Evolutionary conservation across 2,888 invertebrate genomes (phyloP).

Genomic region (Brachynemurus nebulosus): DNA sequence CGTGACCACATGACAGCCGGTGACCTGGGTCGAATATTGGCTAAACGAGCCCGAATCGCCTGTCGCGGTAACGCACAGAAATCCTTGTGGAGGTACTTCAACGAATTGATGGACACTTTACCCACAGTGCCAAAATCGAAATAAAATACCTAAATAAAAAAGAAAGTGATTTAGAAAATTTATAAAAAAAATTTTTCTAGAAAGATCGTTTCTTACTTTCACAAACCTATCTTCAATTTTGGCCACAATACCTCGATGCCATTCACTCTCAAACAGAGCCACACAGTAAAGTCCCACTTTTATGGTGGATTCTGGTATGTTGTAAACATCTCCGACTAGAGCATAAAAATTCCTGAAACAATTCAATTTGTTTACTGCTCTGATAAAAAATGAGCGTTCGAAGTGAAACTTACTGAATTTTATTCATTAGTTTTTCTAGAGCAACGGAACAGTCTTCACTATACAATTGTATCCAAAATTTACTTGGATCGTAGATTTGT

Average conservation of each 20-base stretch:
- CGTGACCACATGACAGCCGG: neutral
- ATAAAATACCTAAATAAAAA: slow-evolving; percentile 12
- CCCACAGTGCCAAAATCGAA: slow-evolving; percentile 15
- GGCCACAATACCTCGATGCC: slow-evolving; percentile 1
- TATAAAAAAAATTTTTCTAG: too few species aligned
- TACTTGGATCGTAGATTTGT: slow-evolving; percentile 8
- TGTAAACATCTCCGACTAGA: neutral
- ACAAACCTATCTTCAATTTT: slow-evolving; percentile 2
- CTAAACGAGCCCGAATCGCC: slow-evolving; percentile 11
- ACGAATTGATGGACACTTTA: neutral
- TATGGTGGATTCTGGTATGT: neutral
- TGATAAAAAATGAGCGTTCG: neutral
- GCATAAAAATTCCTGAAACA: neutral
- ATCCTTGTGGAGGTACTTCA: slow-evolving; percentile 9
- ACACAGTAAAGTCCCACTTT: slow-evolving; percentile 2
- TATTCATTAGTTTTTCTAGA: slow-evolving; percentile 1
- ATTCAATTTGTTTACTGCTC: neutral
- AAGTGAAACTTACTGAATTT: slow-evolving; percentile 4
- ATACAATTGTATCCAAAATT: slow-evolving; percentile 7
- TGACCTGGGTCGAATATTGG: slow-evolving; percentile 5
- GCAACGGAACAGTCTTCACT: slow-evolving; percentile 1
- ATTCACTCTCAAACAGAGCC: neutral
- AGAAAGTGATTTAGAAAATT: too few species aligned
- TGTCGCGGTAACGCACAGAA: slow-evolving; percentile 11
- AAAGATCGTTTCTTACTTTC: neutral